Percentiles rank a stretch among this genome's conserved stretches.
Conservation (phyloP, 1,140 invertebrate genomes). For the Oncopeltus fasciatus region DNA sequence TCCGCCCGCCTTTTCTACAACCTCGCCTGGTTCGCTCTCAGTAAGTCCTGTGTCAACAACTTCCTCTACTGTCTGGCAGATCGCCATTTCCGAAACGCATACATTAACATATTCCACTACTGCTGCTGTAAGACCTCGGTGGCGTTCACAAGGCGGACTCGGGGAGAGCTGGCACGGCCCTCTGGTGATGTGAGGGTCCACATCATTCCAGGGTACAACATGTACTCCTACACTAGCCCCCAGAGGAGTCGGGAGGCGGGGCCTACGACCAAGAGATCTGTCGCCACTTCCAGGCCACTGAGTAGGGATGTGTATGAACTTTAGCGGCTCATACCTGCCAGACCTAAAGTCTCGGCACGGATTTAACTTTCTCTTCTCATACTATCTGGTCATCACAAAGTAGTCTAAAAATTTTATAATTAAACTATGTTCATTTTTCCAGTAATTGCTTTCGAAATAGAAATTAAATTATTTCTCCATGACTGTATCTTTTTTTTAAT, state of each 20-base stretch:
- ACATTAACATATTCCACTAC: slow-evolving; percentile 62
- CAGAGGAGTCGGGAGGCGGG: slow-evolving; percentile 27
- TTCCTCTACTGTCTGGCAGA: slow-evolving; percentile 50
- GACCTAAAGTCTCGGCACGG: too few species aligned
- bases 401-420: too few species aligned
- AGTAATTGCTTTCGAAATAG: too few species aligned
- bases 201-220: slow-evolving; percentile 57
- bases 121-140: slow-evolving; percentile 70
- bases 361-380: too few species aligned
- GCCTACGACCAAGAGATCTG: slow-evolving; percentile 22
- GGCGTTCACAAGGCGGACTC: slow-evolving; percentile 45
- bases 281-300: slow-evolving; percentile 28
- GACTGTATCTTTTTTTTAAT: too few species aligned
- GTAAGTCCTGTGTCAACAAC: slow-evolving; percentile 51
- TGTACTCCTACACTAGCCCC: slow-evolving; percentile 50
- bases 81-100: slow-evolving; percentile 55
- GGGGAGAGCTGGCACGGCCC: slow-evolving; percentile 37
- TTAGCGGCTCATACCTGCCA: slow-evolving; percentile 23
- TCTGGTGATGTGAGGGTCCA: slow-evolving; percentile 56
- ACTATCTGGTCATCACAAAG: too few species aligned
- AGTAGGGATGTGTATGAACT: slow-evolving; percentile 43
- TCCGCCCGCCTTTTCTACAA: slow-evolving; percentile 42
- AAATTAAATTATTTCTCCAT: too few species aligned
- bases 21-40: slow-evolving; percentile 49
- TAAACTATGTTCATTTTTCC: too few species aligned